These are phyloP conservation scores for Cenopis cana DNA, from an alignment of 2,888 invertebrate species.

Conservation along the genomic window DNA sequence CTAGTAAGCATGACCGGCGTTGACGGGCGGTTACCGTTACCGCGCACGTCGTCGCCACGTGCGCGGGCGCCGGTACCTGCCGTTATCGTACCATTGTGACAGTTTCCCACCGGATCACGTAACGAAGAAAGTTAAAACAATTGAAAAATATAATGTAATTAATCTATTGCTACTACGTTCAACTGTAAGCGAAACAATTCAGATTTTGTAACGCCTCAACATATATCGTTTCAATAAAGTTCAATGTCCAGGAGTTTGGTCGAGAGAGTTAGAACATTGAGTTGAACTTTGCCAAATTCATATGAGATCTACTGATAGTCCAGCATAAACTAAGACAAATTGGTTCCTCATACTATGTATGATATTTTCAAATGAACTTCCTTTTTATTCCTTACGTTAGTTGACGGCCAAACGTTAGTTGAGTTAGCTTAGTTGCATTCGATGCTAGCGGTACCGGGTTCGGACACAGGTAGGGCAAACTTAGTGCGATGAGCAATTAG, in stretches of 20 bases:
- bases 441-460: background rate
- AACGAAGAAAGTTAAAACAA: conserved; percentile 4
- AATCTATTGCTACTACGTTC: background rate
- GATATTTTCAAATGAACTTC: too few species aligned
- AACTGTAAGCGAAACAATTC: background rate
- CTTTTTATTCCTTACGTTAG: too few species aligned
- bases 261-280: background rate
- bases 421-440: too few species aligned
- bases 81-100: conserved; percentile 20
- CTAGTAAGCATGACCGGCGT: conserved; percentile 3
- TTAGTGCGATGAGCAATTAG: background rate
- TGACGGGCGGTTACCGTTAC: background rate
- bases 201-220: background rate
- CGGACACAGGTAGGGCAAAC: background rate
- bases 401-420: background rate
- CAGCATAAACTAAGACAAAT: too few species aligned
- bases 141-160: background rate
- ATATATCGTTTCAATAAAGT: background rate
- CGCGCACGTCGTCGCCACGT: conserved; percentile 22
- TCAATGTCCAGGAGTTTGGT: background rate
- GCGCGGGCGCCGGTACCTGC: background rate
- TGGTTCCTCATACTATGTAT: too few species aligned
- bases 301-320: background rate
- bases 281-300: background rate
- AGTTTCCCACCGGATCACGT: conserved; percentile 5